Conservation (phyloP, 2,888 invertebrate genomes). For the Rhabditoides inermis region DNA sequence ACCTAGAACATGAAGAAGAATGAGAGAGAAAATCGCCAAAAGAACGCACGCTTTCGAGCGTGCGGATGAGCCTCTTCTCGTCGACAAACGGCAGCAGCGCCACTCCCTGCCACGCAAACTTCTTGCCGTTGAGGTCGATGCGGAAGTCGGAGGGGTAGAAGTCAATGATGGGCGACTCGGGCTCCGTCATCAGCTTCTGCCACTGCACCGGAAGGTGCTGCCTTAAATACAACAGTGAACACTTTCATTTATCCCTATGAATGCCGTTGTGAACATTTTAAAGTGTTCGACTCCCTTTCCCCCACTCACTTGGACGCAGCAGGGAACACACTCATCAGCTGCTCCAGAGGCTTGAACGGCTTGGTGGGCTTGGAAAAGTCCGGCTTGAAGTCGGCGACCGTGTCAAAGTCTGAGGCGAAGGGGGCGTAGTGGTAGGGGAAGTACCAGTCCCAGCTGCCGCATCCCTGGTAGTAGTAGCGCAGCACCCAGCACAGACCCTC, state of each 20-base stretch:
- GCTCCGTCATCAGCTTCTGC: slow-evolving; percentile 83
- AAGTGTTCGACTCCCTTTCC: too few relatives aligned
- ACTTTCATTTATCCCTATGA: not conserved
- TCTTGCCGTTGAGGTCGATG: slow-evolving; percentile 88
- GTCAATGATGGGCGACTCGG: slow-evolving; percentile 88
- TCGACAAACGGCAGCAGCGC: slow-evolving; percentile 95
- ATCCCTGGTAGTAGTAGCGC: slow-evolving; percentile 95
- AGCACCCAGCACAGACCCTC: slow-evolving; percentile 95
- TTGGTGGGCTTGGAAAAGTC: slow-evolving; percentile 78
- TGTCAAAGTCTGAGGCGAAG: slow-evolving; percentile 92
- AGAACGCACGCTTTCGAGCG: slow-evolving; percentile 25
- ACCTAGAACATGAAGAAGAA: slow-evolving; percentile 55
- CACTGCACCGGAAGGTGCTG: slow-evolving; percentile 86
- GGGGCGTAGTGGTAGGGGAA: slow-evolving; percentile 99
- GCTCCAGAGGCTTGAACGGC: slow-evolving; percentile 95
- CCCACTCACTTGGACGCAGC: slow-evolving; percentile 68
- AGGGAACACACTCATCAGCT: slow-evolving; percentile 98
- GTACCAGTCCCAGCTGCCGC: slow-evolving; percentile 99
- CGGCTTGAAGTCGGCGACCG: slow-evolving; percentile 66
- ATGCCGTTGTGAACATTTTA: too few relatives aligned
- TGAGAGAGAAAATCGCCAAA: not conserved
- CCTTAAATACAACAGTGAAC: slow-evolving; percentile 58
- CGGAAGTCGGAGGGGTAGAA: slow-evolving; percentile 93
- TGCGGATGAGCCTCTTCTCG: slow-evolving; percentile 70
- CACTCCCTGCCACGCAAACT: slow-evolving; percentile 98